Conservation (phyloP, 2,113 vertebrate genomes). For the Baryphthengus martii region DNA sequence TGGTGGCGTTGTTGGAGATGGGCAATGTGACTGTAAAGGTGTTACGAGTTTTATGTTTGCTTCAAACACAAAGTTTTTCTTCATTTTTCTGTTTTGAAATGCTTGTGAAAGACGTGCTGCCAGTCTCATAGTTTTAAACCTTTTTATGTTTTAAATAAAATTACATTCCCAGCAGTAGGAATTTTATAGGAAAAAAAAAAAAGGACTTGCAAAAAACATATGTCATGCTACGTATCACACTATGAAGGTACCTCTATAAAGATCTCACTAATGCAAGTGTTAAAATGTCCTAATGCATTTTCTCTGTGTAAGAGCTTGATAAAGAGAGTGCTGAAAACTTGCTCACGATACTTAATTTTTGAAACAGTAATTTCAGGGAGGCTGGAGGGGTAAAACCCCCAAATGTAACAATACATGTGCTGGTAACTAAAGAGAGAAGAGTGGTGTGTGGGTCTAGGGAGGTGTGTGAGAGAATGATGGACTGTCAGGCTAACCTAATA, state of each 20-base stretch:
- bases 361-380: background rate
- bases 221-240: background rate
- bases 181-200: background rate
- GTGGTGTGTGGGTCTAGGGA: background rate
- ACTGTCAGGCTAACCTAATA: background rate
- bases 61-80: background rate
- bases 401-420: background rate
- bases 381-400: background rate
- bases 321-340: background rate
- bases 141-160: background rate
- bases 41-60: background rate
- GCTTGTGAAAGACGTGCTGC: background rate
- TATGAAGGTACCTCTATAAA: background rate
- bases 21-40: background rate
- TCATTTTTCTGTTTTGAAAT: background rate
- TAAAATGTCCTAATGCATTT: background rate
- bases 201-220: background rate
- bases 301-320: background rate
- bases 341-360: background rate
- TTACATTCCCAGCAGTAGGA: background rate
- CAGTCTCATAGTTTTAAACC: background rate
- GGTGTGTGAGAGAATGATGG: background rate
- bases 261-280: background rate
- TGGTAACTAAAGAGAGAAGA: background rate
- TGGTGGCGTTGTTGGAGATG: background rate